These are phyloP conservation scores for Mycetomoellerius zeteki DNA, from an alignment of 1,140 invertebrate species.

Conservation along the genomic window DNA sequence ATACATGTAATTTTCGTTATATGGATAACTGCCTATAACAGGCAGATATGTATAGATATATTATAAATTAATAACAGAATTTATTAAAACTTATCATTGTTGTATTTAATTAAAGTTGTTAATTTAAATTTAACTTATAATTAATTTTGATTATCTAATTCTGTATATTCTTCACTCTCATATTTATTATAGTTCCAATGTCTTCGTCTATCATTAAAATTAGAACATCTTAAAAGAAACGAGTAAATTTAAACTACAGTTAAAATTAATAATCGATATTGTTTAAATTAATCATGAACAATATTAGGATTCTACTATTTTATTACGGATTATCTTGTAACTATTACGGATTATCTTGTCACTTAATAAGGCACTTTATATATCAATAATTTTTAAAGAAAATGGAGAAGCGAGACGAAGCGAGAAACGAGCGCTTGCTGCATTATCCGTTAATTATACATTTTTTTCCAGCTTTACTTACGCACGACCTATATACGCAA, in stretches of 20 bases:
- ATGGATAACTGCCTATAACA: not conserved
- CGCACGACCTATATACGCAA: not conserved
- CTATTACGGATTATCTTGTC: not conserved
- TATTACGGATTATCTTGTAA: not conserved
- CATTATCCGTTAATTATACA: constrained; percentile 47
- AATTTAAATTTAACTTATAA: not conserved
- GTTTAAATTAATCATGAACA: not conserved
- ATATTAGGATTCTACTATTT: not conserved
- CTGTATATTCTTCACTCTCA: not conserved
- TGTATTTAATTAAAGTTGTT: no score
- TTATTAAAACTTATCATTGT: not conserved
- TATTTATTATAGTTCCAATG: not conserved
- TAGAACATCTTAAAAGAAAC: not conserved
- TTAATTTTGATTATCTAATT: not conserved
- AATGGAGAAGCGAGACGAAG: not conserved
- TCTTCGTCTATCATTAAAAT: not conserved
- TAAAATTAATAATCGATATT: constrained; percentile 11
- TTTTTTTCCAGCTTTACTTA: constrained; percentile 42
- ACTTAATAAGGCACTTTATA: not conserved
- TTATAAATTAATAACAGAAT: not conserved
- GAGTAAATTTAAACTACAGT: not conserved
- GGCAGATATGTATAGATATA: not conserved
- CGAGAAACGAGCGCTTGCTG: constrained; percentile 7
- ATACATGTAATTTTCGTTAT: not conserved
- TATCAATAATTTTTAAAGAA: constrained; percentile 34